These are phyloP conservation scores for Drosophila burlai DNA, from an alignment of 1,140 invertebrate genomes.

Conservation along the genomic window DNA sequence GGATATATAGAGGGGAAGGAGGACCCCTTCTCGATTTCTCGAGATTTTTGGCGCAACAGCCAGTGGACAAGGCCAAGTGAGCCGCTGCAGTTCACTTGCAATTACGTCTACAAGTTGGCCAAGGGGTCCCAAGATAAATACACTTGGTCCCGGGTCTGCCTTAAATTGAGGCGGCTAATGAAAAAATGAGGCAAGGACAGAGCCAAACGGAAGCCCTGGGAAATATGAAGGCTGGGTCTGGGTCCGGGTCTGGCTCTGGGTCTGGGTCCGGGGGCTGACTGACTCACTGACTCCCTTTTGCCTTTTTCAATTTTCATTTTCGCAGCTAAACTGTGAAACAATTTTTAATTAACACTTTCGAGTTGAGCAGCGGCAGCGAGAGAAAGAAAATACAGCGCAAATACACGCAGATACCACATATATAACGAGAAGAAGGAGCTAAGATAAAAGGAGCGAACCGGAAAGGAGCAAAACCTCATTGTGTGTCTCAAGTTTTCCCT, in stretches of 20 bases:
- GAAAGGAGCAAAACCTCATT: conserved; percentile 66
- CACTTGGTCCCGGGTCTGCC: conserved; percentile 55
- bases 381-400: conserved; percentile 44
- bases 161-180: conserved; percentile 78
- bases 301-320: conserved; percentile 85
- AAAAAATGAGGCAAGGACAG: conserved; percentile 57
- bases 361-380: conserved; percentile 60
- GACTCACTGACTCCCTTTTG: conserved; percentile 49
- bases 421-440: conserved; percentile 50
- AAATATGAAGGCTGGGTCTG: conserved; percentile 68
- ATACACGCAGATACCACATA: conserved; percentile 52
- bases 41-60: conserved; percentile 29
- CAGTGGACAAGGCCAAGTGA: conserved; percentile 28
- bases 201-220: conserved; percentile 32
- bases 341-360: conserved; percentile 85
- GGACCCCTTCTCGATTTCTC: neutral
- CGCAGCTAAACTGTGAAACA: conserved; percentile 85
- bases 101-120: conserved; percentile 70
- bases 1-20: neutral
- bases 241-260: conserved; percentile 18
- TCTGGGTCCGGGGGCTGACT: conserved; percentile 10
- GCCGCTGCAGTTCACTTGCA: conserved; percentile 59
- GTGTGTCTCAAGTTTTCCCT: conserved; percentile 75
- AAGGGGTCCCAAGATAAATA: conserved; percentile 74
- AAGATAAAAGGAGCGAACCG: conserved; percentile 37